Percentiles rank a stretch among this genome's conserved stretches.
Evolutionary conservation across 1,140 invertebrate species (phyloP).

Genomic region (Bombus difficillimus): DNA sequence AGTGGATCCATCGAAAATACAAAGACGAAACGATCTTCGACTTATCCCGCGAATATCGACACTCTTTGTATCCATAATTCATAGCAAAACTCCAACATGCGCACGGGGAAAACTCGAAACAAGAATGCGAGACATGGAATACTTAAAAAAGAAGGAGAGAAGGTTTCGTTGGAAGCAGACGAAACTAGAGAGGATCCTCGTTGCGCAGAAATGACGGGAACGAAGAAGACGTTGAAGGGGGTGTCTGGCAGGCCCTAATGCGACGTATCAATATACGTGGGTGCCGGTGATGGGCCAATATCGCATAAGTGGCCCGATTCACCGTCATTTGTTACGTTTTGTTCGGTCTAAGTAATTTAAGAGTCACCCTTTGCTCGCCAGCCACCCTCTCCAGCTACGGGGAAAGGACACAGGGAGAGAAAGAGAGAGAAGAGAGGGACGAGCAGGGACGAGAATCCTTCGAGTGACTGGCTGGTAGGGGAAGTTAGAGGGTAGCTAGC

Average conservation of each 20-base stretch:
- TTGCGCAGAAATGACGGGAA: conserved; percentile 16
- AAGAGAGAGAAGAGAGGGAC: background rate
- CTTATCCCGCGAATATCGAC: too few species aligned
- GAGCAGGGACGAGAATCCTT: conserved; percentile 36
- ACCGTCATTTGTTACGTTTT: conserved; percentile 80
- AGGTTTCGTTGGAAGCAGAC: background rate
- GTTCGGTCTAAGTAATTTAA: conserved; percentile 80
- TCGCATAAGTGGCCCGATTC: conserved; percentile 78
- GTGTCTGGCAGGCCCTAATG: conserved; percentile 65
- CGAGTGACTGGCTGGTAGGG: background rate
- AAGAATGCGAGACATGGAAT: too few species aligned
- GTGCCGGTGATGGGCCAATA: conserved; percentile 75
- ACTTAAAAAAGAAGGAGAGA: too few species aligned
- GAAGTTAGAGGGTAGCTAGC: conserved; percentile 18
- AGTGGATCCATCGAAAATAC: too few species aligned
- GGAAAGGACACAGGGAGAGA: background rate
- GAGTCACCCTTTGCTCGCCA: conserved; percentile 63
- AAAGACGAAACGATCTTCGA: too few species aligned
- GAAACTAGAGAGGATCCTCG: background rate
- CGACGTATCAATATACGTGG: conserved; percentile 76
- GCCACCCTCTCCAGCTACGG: background rate
- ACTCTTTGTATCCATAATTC: too few species aligned
- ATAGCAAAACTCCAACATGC: too few species aligned
- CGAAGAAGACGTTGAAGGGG: conserved; percentile 14
- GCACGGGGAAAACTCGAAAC: too few species aligned